phyloP scores from a whole-genome alignment of 2,113 vertebrate genomes.

The Xenotilapia flavipinnis region DNA sequence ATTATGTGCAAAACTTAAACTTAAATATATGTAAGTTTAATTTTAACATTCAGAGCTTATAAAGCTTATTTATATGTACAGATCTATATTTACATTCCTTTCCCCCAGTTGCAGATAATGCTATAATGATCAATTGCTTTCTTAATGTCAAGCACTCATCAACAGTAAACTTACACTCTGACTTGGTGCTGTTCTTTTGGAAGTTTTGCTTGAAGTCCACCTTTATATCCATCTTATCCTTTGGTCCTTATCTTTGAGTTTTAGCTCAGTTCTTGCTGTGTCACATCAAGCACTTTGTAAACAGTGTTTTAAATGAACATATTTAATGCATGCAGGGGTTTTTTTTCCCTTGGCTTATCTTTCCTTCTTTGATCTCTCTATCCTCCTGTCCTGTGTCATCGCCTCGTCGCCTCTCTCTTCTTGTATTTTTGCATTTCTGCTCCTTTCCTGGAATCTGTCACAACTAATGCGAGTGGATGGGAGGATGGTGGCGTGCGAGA shows the following conservation, averaged over 20 bases:
- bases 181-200: background rate
- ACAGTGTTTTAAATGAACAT: background rate
- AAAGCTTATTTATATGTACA: background rate
- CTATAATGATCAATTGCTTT: background rate
- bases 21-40: background rate
- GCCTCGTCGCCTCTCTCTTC: background rate
- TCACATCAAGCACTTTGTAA: background rate
- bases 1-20: background rate
- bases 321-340: background rate
- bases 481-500: background rate
- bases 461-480: background rate
- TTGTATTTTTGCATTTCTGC: slow-evolving; percentile 2
- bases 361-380: background rate
- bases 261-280: background rate
- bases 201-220: background rate
- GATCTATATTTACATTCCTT: background rate
- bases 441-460: slow-evolving; percentile 31
- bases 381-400: background rate
- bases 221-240: background rate
- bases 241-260: background rate
- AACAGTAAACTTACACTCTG: background rate
- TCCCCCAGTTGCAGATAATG: background rate
- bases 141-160: background rate
- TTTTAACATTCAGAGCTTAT: background rate
- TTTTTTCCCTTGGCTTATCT: background rate